Evolutionary conservation across 37 sponge, comb jelly and placozoan species (phyloP).

Genomic region (Hormiphora californensis): DNA sequence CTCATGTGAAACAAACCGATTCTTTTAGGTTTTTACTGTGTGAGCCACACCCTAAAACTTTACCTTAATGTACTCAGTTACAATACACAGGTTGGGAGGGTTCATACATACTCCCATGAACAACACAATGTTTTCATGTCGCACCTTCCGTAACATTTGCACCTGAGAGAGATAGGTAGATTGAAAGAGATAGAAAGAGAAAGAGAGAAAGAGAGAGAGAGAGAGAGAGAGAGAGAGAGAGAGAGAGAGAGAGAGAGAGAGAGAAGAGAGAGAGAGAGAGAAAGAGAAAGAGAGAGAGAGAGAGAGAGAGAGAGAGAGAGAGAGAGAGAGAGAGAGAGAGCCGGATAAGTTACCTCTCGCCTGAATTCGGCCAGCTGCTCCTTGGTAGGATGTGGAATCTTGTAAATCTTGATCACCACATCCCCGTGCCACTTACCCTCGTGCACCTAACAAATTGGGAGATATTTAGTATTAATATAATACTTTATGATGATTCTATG

Average conservation of each 20-base stretch:
- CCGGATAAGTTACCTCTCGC: conserved; percentile 61
- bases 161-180: too few species aligned
- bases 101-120: conserved; percentile 87
- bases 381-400: conserved; percentile 65
- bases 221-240: background rate
- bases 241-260: background rate
- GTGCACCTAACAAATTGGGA: conserved; percentile 60
- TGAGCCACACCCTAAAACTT: too few species aligned
- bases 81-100: conserved; percentile 78
- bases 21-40: too few species aligned
- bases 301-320: background rate
- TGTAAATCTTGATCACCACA: conserved; percentile 76
- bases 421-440: conserved; percentile 92
- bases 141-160: conserved; percentile 66
- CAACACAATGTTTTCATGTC: conserved; percentile 87
- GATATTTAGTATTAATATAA: too few species aligned
- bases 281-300: background rate
- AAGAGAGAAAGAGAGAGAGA: too few species aligned
- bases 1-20: too few species aligned
- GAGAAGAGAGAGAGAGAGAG: background rate
- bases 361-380: conserved; percentile 70
- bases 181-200: too few species aligned
- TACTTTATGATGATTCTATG: too few species aligned
- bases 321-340: background rate
- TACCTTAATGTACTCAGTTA: conserved; percentile 71